Percentiles rank a stretch among this genome's conserved stretches.
phyloP scores from a whole-genome alignment of 1,140 invertebrate genomes.

The Agrypnia vestita region DNA sequence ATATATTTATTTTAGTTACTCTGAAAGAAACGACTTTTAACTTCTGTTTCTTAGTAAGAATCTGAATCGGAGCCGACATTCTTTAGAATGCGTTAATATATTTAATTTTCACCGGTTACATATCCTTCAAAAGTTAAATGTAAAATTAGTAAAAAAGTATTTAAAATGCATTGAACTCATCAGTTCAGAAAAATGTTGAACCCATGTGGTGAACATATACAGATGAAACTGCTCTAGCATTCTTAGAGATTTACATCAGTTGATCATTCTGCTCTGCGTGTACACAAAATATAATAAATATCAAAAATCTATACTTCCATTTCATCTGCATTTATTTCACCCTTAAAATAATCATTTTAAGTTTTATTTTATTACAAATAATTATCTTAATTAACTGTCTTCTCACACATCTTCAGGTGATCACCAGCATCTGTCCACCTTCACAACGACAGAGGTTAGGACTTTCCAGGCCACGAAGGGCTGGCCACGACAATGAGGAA shows the following conservation, averaged over 20 bases:
- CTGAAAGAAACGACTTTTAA: background rate
- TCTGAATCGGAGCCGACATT: no score
- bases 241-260: background rate
- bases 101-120: no score
- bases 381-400: constrained; percentile 34
- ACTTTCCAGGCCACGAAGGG: constrained; percentile 70
- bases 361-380: background rate
- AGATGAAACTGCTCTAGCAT: background rate
- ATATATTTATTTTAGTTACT: background rate
- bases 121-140: no score
- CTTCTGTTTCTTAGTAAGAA: background rate
- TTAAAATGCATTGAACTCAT: no score
- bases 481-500: constrained; percentile 62
- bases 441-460: constrained; percentile 71
- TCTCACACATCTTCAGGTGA: constrained; percentile 61
- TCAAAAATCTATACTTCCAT: no score
- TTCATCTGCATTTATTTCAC: background rate
- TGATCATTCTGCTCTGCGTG: background rate
- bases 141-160: no score
- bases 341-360: background rate
- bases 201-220: background rate
- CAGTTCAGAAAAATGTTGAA: background rate
- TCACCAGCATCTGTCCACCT: constrained; percentile 68
- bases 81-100: no score
- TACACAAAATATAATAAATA: background rate